A percentile compares a stretch with the other conserved stretches of the same genome.
Conservation (phyloP, 2,113 vertebrate species). For the Phrynosoma platyrhinos region DNA sequence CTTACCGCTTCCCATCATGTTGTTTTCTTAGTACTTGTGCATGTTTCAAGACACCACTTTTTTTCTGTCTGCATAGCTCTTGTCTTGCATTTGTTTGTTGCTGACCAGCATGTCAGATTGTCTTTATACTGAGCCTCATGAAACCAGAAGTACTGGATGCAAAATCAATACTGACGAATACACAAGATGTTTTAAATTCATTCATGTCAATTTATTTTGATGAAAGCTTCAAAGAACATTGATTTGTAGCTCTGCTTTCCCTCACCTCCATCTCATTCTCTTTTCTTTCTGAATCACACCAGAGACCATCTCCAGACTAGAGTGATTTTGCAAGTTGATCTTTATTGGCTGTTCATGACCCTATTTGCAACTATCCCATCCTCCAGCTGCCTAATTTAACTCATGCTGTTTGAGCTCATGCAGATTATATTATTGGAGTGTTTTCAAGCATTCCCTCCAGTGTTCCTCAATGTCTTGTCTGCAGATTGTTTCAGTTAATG, state of each 20-base stretch:
- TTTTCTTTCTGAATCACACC: background rate
- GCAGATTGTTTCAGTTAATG: slow-evolving; percentile 33
- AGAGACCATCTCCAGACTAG: slow-evolving; percentile 19
- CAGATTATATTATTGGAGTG: slow-evolving; percentile 12
- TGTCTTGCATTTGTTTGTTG: slow-evolving; percentile 7
- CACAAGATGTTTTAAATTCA: slow-evolving; percentile 10
- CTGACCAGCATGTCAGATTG: background rate
- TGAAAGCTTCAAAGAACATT: background rate
- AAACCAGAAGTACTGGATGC: background rate
- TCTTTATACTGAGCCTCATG: slow-evolving; percentile 13
- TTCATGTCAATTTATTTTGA: slow-evolving; percentile 7
- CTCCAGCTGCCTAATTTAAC: background rate
- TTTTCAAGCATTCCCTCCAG: slow-evolving; percentile 31
- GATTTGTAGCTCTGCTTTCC: background rate
- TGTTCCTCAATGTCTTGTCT: slow-evolving; percentile 33
- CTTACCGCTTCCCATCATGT: background rate
- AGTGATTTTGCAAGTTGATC: background rate
- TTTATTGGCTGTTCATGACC: slow-evolving; percentile 4
- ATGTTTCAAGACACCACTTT: background rate
- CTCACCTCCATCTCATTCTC: background rate
- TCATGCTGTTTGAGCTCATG: background rate
- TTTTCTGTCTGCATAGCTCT: slow-evolving; percentile 3
- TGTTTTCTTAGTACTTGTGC: background rate
- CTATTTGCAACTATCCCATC: background rate
- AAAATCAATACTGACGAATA: slow-evolving; percentile 15